Percentiles rank a stretch among this genome's conserved stretches.
phyloP scores from a whole-genome alignment of 2,113 vertebrate species.

The Puffinus mauretanicus region DNA sequence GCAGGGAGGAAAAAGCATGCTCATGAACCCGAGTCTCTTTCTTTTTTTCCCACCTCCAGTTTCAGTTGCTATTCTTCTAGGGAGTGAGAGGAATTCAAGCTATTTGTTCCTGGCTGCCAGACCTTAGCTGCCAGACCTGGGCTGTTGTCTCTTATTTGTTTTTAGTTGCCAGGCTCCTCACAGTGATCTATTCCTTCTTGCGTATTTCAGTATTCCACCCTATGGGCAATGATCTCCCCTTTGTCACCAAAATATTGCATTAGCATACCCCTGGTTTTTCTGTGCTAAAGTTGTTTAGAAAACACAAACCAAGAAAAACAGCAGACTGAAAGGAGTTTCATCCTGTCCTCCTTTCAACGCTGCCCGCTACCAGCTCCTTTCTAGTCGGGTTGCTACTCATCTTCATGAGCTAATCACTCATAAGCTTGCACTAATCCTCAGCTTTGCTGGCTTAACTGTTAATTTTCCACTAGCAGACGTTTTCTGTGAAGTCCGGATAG shows the following conservation, averaged over 20 bases:
- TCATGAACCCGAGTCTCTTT: not conserved
- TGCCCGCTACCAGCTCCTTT: not conserved
- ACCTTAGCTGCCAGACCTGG: slow-evolving; percentile 26
- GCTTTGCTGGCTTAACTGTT: slow-evolving; percentile 8
- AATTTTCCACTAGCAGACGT: not conserved
- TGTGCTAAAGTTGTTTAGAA: not conserved
- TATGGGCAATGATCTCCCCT: not conserved
- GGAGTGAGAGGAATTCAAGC: not conserved
- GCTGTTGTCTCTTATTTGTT: slow-evolving; percentile 33
- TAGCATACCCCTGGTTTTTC: not conserved
- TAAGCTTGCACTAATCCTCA: not conserved
- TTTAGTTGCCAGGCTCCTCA: slow-evolving; percentile 26
- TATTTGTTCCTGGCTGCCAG: slow-evolving; percentile 13
- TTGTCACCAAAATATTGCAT: not conserved
- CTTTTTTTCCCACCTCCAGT: not conserved
- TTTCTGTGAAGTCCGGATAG: not conserved
- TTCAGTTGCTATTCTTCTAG: not conserved
- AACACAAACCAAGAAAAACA: not conserved
- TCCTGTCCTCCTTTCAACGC: not conserved
- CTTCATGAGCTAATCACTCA: not conserved
- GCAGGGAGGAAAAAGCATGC: not conserved
- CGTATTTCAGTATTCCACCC: not conserved
- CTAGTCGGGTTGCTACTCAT: not conserved
- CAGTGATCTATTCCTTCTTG: slow-evolving; percentile 1
- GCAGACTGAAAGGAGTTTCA: not conserved